Conservation (phyloP, 2,113 vertebrate species). For the Xiphorhynchus elegans region DNA sequence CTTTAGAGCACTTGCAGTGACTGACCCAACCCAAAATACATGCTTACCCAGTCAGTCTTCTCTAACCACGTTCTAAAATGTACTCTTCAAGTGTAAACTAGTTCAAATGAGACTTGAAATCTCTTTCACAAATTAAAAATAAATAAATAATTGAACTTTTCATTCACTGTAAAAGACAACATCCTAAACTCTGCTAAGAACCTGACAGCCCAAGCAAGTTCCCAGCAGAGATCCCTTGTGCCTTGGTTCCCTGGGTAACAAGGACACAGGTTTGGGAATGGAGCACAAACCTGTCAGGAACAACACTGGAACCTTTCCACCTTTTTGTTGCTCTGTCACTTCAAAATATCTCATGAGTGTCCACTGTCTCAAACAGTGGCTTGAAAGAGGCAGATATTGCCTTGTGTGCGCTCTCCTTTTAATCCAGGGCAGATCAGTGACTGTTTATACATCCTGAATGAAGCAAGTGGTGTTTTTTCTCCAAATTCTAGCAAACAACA, state of each 20-base stretch:
- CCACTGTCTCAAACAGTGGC: background rate
- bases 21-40: background rate
- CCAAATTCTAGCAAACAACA: background rate
- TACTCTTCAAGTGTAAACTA: background rate
- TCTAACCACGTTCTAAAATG: background rate
- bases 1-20: background rate
- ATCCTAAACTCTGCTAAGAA: constrained; percentile 49
- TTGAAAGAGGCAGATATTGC: constrained; percentile 9
- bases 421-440: background rate
- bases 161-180: background rate
- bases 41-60: background rate
- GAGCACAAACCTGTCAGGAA: constrained; percentile 27
- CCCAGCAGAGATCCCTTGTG: background rate
- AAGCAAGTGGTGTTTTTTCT: background rate
- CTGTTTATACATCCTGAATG: background rate
- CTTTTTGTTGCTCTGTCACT: constrained; percentile 27
- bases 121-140: constrained; percentile 6
- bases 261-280: background rate
- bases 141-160: background rate
- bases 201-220: background rate
- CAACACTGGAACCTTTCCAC: constrained; percentile 3
- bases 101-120: background rate
- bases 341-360: background rate
- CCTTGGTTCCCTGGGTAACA: constrained; percentile 55
- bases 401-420: background rate